Percentiles rank a stretch among this genome's conserved stretches.
These are phyloP conservation scores for Centropus bengalensis DNA, from an alignment of 2,113 vertebrate genomes.

Conservation along the genomic window DNA sequence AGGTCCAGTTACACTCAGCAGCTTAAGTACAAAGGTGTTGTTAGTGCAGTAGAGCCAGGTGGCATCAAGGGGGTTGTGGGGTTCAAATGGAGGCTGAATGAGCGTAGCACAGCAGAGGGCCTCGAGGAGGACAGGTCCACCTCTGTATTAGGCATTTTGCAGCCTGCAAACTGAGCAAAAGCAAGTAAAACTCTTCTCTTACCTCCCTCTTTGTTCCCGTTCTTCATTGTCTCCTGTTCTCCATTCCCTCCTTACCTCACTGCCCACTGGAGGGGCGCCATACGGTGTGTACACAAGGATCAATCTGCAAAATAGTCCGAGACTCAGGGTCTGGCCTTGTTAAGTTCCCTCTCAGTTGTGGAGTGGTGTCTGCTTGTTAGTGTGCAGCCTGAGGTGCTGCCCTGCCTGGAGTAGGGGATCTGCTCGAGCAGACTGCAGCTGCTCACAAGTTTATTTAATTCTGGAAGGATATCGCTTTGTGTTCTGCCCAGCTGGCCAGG, in stretches of 20 bases:
- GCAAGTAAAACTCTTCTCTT: neutral
- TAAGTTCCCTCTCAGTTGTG: neutral
- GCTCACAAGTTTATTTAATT: neutral
- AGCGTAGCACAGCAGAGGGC: neutral
- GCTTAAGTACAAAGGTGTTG: neutral
- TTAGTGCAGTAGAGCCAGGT: neutral
- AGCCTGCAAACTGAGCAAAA: neutral
- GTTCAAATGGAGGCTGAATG: neutral
- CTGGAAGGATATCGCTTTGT: conserved; percentile 6
- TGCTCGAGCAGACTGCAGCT: neutral
- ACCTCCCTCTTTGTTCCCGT: neutral
- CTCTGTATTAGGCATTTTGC: neutral
- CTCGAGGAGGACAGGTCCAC: neutral
- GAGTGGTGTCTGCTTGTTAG: neutral
- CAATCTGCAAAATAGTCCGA: neutral
- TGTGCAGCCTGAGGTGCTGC: neutral
- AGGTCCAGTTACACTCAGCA: neutral
- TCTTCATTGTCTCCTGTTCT: neutral
- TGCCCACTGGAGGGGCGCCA: neutral
- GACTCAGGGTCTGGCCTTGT: neutral
- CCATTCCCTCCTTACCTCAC: neutral
- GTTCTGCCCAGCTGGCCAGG: conserved; percentile 50
- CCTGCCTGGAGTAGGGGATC: accelerated
- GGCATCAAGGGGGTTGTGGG: neutral
- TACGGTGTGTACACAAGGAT: neutral